Evolutionary conservation across 2,888 invertebrate genomes (phyloP).

Genomic region (Nowickia ferox): DNA sequence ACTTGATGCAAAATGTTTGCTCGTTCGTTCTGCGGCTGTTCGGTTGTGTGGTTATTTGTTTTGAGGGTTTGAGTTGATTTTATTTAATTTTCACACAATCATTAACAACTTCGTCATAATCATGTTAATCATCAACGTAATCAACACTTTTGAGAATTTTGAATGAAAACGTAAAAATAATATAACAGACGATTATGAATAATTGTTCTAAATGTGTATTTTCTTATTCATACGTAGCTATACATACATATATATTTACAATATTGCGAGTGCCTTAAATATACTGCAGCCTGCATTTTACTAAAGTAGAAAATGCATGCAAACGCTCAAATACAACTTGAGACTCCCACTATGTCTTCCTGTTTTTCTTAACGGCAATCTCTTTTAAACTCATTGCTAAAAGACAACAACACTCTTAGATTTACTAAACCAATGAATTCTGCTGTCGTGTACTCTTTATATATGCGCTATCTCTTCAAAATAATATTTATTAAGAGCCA

Average conservation of each 20-base stretch:
- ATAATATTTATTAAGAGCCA: too few relatives aligned
- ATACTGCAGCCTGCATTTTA: neutral
- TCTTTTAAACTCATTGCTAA: constrained; percentile 20
- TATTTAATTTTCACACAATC: constrained; percentile 61
- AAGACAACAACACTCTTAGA: constrained; percentile 22
- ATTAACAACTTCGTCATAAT: constrained; percentile 51
- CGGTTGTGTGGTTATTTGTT: constrained; percentile 2
- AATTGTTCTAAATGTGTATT: constrained; percentile 7
- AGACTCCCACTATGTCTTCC: constrained; percentile 8
- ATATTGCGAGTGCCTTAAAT: neutral
- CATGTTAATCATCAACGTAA: constrained; percentile 47
- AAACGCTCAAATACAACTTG: constrained; percentile 2
- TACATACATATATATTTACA: neutral
- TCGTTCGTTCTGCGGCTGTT: constrained; percentile 7
- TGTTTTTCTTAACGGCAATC: neutral
- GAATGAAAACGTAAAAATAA: constrained; percentile 65
- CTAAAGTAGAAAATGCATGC: neutral
- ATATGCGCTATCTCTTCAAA: too few relatives aligned
- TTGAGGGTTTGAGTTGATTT: constrained; percentile 30
- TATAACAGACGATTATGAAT: constrained; percentile 11
- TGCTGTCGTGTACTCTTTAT: neutral
- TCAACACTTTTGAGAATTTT: constrained; percentile 53
- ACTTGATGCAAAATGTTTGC: neutral
- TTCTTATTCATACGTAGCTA: neutral
- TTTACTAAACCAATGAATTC: constrained; percentile 41